Base-by-base conservation (phyloP, 2,888 invertebrate genomes). In the Melangyna quadrimaculata region DNA sequence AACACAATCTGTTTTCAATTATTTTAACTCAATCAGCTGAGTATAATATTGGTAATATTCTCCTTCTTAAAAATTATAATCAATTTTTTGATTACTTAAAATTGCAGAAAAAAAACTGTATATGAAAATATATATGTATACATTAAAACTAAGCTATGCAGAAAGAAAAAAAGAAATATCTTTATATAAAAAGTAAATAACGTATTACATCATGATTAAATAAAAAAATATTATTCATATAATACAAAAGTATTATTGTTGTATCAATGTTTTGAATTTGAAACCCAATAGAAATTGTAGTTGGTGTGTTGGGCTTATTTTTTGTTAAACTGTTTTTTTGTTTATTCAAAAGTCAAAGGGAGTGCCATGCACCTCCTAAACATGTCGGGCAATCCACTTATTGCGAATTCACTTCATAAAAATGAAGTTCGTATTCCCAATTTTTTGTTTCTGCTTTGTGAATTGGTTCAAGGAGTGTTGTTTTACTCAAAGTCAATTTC, bases 31-130 rank as follows among this genome's bases (percentile, higher is more conserved):
- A 82, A 82, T 51, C 40, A 67, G n/a, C 17, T 57, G 75, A 80
- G 71, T 53, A 43, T 40, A 24, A n/a, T 35, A 57, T 70, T 57
- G 53, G 45, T 53, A 65, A 71, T 32, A 67, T 67, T 71, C 70
- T 70, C 55, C 37, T 37, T 37, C 61, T 65, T 32, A 51, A 51
- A 65, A 79, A 43, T 75, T 75, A 65, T 19, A 53, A 84, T 84
- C 83, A 79, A 67, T 80, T 79, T 84, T 84, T 79, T 75, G 83
- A 83, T 84, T 84, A 80, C 80, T 84, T 67, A 29, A 84, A 75
- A 75, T 71, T 55, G 53, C 61, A 72, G 45, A 22, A 73, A 73
- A 78, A 59, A 29, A 27, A 32, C 3, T 24, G 37, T 35, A 48
- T 48, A 67, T 67, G 29, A 67, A 35, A 65, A 65, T 69, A 80